A percentile compares a stretch with the other conserved stretches of the same genome.
These are phyloP conservation scores for Chaetodon trifascialis DNA, from an alignment of 2,113 vertebrate species.

Conservation along the genomic window DNA sequence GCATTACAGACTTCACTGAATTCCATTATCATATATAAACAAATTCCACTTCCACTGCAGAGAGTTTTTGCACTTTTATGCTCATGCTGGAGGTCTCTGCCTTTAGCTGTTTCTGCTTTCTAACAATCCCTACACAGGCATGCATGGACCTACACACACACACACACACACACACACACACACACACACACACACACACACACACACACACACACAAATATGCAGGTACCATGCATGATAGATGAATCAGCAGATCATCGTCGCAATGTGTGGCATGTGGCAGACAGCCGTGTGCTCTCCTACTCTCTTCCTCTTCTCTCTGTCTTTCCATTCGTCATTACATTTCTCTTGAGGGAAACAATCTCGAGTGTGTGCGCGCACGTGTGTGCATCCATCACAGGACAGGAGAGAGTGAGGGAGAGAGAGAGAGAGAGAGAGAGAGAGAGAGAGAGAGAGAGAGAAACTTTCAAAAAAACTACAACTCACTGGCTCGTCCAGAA, in stretches of 20 bases:
- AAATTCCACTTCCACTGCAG: not conserved
- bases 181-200: not conserved
- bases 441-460: not conserved
- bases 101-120: not conserved
- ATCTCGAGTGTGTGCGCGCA: not conserved
- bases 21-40: not conserved
- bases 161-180: fast-evolving
- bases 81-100: not conserved
- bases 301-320: not conserved
- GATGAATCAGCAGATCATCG: constrained; percentile 15
- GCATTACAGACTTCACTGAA: no score
- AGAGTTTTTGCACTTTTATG: no score
- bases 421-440: no score
- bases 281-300: not conserved
- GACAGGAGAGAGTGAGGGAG: not conserved
- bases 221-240: not conserved
- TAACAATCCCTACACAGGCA: not conserved
- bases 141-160: not conserved
- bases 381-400: not conserved
- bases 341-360: constrained; percentile 6
- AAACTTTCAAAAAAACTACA: no score
- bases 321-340: constrained; percentile 10
- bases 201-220: not conserved
- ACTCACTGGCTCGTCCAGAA: not conserved
- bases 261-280: not conserved